phyloP scores from a whole-genome alignment of 2,888 invertebrate genomes.

The Spatulosminthurus flaviceps region DNA sequence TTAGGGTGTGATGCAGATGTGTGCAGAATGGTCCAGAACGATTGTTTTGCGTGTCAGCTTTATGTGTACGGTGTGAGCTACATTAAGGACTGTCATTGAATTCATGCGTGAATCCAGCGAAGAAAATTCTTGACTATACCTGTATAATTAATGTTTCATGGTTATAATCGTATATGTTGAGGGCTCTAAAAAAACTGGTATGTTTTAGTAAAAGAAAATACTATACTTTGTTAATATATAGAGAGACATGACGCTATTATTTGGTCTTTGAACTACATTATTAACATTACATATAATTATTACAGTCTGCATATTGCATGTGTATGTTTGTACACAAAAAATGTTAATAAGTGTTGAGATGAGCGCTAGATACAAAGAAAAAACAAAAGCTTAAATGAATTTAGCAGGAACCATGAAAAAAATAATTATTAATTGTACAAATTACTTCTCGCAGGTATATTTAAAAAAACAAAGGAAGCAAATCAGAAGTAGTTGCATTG shows the following conservation, averaged over 20 bases:
- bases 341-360: conserved; percentile 15
- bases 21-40: background rate
- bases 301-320: background rate
- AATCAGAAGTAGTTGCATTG: conserved; percentile 23
- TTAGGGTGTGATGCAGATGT: background rate
- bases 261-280: conserved; percentile 9
- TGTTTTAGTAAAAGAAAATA: conserved; percentile 23
- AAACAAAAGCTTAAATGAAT: conserved; percentile 27
- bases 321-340: background rate
- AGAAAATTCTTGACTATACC: conserved; percentile 21
- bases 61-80: background rate
- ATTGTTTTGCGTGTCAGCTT: background rate
- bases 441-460: conserved; percentile 42
- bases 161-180: conserved; percentile 22
- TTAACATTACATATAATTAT: conserved; percentile 17
- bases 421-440: conserved; percentile 42
- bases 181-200: conserved; percentile 31
- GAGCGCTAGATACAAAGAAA: conserved; percentile 27
- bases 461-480: conserved; percentile 1
- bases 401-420: conserved; percentile 29
- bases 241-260: conserved; percentile 13
- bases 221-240: conserved; percentile 24
- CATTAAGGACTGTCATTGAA: conserved; percentile 30
- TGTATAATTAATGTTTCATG: conserved; percentile 25
- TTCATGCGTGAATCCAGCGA: conserved; percentile 16